These are phyloP conservation scores for Heteromyza rotundicornis DNA, from an alignment of 2,888 invertebrate genomes.

Conservation along the genomic window DNA sequence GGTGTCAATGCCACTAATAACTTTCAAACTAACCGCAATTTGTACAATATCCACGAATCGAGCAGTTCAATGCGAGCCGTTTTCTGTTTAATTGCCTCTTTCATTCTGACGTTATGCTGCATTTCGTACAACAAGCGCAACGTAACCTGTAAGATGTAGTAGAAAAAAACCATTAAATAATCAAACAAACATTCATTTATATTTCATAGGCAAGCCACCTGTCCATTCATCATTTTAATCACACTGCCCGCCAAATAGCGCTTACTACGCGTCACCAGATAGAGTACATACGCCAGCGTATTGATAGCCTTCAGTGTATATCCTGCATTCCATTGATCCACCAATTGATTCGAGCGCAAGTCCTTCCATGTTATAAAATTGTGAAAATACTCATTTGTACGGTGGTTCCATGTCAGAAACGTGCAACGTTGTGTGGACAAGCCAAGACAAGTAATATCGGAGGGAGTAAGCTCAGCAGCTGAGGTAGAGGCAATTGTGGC, in stretches of 20 bases:
- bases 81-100: conserved; percentile 68
- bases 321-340: conserved; percentile 80
- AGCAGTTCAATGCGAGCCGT: conserved; percentile 84
- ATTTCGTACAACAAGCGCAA: conserved; percentile 81
- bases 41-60: conserved; percentile 92
- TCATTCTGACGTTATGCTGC: conserved; percentile 73
- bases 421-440: conserved; percentile 82
- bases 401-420: conserved; percentile 83
- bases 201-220: too few relatives aligned
- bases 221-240: conserved; percentile 82
- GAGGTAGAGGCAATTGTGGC: neutral
- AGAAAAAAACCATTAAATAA: too few relatives aligned
- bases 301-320: conserved; percentile 69
- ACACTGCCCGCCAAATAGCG: conserved; percentile 86
- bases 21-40: conserved; percentile 65
- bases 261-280: conserved; percentile 78
- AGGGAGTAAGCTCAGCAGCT: conserved; percentile 75
- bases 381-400: conserved; percentile 78
- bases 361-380: conserved; percentile 93
- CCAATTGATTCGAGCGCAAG: conserved; percentile 74
- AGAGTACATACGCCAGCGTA: conserved; percentile 66
- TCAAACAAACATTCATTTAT: too few relatives aligned
- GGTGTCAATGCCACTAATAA: too few relatives aligned
- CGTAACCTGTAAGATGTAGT: too few relatives aligned
- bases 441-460: conserved; percentile 78